Percentiles rank a stretch among this genome's conserved stretches.
Conservation (phyloP, 2,797 vertebrate species). For the Argentina silus region DNA sequence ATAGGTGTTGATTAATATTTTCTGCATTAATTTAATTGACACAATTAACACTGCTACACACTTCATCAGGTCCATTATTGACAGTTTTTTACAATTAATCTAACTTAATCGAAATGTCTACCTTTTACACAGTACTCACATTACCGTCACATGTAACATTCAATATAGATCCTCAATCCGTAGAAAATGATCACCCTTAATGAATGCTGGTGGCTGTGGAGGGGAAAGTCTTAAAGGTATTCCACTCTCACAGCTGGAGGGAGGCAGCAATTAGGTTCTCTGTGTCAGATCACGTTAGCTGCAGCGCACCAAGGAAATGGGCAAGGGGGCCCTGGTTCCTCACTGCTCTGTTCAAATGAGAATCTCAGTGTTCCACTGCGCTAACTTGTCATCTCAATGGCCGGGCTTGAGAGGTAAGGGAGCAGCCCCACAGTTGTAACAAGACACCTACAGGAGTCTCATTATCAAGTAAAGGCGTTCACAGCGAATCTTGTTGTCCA, state of each 20-base stretch:
- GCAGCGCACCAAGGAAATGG: background rate
- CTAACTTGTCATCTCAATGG: background rate
- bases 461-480: background rate
- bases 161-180: slow-evolving; percentile 21
- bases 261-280: slow-evolving; percentile 14
- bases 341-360: background rate
- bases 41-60: too few relatives aligned
- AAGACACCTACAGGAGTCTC: background rate
- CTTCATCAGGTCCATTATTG: background rate
- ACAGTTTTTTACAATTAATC: background rate
- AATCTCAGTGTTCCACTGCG: background rate
- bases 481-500: background rate
- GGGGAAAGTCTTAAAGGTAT: slow-evolving; percentile 19
- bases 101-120: background rate
- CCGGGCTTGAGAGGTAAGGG: background rate
- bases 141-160: background rate
- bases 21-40: too few relatives aligned
- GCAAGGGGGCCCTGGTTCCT: background rate
- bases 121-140: background rate
- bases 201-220: slow-evolving; percentile 10
- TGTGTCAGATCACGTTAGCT: slow-evolving; percentile 17
- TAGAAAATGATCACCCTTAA: slow-evolving; percentile 28
- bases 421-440: background rate
- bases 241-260: slow-evolving; percentile 18
- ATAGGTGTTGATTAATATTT: too few relatives aligned